Evolutionary conservation across 2,888 invertebrate species (phyloP).

Genomic region (Morinoia aosen): DNA sequence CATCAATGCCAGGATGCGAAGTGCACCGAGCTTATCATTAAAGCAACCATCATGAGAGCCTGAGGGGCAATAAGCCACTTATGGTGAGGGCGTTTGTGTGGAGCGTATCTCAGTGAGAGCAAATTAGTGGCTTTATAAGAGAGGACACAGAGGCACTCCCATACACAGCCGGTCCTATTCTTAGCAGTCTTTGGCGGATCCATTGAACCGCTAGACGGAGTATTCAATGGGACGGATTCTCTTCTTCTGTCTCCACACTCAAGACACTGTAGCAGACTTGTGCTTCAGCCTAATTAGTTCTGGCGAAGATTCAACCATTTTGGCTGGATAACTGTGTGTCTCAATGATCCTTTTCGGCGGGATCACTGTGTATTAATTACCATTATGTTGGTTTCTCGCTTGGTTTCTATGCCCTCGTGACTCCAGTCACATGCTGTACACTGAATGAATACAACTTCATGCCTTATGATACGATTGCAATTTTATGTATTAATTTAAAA

Average conservation of each 20-base stretch:
- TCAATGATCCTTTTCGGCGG: neutral
- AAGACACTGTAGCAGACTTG: neutral
- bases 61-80: conserved; percentile 17
- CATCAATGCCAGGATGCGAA: conserved; percentile 4
- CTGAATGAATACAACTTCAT: too few species aligned
- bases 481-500: too few species aligned
- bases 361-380: neutral
- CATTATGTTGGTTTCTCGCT: too few species aligned
- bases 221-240: neutral
- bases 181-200: conserved; percentile 16
- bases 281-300: neutral
- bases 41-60: neutral
- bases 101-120: neutral
- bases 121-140: conserved; percentile 12
- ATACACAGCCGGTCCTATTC: neutral
- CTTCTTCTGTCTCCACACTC: neutral
- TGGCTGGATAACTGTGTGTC: neutral
- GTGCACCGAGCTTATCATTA: neutral
- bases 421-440: too few species aligned
- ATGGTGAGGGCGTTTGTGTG: neutral
- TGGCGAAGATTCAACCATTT: neutral
- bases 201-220: neutral
- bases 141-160: conserved; percentile 10
- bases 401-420: too few species aligned
- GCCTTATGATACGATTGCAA: too few species aligned